Evolutionary conservation across 2,113 vertebrate genomes (phyloP).

Genomic region (Maylandia zebra): DNA sequence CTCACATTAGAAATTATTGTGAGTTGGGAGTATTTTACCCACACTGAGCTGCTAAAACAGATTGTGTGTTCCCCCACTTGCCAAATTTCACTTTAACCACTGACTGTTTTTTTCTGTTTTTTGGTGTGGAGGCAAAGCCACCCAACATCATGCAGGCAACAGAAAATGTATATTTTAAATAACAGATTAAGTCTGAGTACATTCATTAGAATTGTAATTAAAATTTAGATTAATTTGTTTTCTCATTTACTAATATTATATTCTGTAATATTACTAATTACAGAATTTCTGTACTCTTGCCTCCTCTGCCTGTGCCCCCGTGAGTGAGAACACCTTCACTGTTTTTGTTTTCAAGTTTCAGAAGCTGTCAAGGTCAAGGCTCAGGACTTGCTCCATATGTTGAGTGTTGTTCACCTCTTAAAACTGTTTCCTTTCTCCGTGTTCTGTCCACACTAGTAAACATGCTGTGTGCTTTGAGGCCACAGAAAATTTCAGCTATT

Average conservation of each 20-base stretch:
- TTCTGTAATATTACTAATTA: not conserved
- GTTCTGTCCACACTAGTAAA: not conserved
- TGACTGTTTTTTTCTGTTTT: too few relatives aligned
- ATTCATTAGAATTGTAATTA: not conserved
- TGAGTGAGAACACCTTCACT: not conserved
- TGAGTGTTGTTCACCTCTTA: not conserved
- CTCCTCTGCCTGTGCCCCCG: not conserved
- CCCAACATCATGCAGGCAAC: too few relatives aligned
- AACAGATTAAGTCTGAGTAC: not conserved
- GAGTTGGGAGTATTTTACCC: too few relatives aligned
- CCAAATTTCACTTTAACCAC: too few relatives aligned
- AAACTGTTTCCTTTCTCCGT: not conserved
- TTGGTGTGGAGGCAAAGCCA: too few relatives aligned
- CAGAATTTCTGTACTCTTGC: not conserved
- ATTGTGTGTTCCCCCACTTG: too few relatives aligned
- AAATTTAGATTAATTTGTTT: not conserved
- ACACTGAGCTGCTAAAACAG: too few relatives aligned
- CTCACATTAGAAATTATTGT: too few relatives aligned
- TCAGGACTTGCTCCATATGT: not conserved
- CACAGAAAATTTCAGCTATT: not conserved
- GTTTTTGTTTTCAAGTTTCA: not conserved
- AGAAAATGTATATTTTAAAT: too few relatives aligned
- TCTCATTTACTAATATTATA: not conserved
- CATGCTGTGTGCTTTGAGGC: not conserved
- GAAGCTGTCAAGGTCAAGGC: not conserved